Evolutionary conservation across 1,140 invertebrate species (phyloP).

Genomic region (Atta cephalotes): DNA sequence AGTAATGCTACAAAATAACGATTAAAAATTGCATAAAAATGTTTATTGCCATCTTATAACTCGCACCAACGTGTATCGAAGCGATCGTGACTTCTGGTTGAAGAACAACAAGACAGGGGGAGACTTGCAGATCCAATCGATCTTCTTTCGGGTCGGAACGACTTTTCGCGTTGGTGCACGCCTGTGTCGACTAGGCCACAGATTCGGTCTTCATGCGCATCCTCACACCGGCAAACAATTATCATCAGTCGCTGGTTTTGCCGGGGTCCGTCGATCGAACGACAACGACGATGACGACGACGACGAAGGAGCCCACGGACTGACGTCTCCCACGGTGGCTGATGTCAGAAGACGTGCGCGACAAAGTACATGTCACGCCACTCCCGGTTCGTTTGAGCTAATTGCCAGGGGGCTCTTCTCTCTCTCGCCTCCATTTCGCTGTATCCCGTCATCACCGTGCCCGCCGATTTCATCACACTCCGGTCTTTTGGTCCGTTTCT

Average conservation of each 20-base stretch:
- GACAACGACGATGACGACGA: conserved; percentile 31
- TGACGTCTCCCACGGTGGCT: conserved; percentile 76
- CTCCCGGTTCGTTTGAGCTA: conserved; percentile 83
- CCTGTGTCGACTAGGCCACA: conserved; percentile 35
- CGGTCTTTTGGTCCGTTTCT: conserved; percentile 59
- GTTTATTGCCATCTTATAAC: neutral
- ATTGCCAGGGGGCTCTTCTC: conserved; percentile 72
- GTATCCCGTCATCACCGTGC: conserved; percentile 73
- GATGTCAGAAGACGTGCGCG: conserved; percentile 81
- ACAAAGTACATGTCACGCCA: conserved; percentile 85
- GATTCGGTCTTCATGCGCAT: conserved; percentile 53
- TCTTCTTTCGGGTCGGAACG: conserved; percentile 38
- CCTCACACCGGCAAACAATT: conserved; percentile 60
- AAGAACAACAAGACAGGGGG: neutral
- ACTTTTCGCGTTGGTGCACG: conserved; percentile 42
- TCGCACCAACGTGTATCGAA: neutral
- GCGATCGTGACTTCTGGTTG: neutral
- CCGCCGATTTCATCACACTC: conserved; percentile 78
- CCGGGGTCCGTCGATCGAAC: conserved; percentile 1
- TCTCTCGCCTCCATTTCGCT: conserved; percentile 40
- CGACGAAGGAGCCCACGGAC: conserved; percentile 19
- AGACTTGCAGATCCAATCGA: conserved; percentile 48
- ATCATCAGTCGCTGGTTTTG: conserved; percentile 52
- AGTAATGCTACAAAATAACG: neutral
- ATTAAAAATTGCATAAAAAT: conserved; percentile 5